Evolutionary conservation across 2,797 vertebrate species (phyloP).

Genomic region (Myotis findleyi): DNA sequence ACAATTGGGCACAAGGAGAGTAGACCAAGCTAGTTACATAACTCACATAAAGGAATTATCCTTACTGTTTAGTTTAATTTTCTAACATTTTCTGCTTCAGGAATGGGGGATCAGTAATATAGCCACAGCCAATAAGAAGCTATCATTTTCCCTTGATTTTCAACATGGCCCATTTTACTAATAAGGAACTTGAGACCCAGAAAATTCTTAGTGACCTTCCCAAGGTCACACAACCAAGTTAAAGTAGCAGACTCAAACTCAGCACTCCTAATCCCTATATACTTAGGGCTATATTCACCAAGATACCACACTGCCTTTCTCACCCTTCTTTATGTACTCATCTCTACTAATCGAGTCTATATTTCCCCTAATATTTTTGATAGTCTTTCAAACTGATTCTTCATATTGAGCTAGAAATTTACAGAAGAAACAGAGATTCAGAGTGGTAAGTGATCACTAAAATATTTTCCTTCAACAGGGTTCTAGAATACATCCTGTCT

Average conservation of each 20-base stretch:
- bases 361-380: background rate
- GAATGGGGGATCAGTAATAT: background rate
- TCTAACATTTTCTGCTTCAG: background rate
- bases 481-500: background rate
- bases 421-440: background rate
- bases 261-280: background rate
- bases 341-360: background rate
- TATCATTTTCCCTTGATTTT: background rate
- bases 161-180: background rate
- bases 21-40: background rate
- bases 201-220: background rate
- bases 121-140: background rate
- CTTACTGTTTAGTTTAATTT: background rate
- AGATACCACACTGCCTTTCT: background rate
- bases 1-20: background rate
- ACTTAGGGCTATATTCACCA: background rate
- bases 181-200: background rate
- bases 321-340: background rate
- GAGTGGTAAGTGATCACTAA: background rate
- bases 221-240: background rate
- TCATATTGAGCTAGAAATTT: background rate
- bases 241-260: background rate
- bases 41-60: background rate
- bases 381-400: background rate
- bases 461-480: background rate